Conservation (phyloP, 2,888 invertebrate genomes). For the Clostera curtula region DNA sequence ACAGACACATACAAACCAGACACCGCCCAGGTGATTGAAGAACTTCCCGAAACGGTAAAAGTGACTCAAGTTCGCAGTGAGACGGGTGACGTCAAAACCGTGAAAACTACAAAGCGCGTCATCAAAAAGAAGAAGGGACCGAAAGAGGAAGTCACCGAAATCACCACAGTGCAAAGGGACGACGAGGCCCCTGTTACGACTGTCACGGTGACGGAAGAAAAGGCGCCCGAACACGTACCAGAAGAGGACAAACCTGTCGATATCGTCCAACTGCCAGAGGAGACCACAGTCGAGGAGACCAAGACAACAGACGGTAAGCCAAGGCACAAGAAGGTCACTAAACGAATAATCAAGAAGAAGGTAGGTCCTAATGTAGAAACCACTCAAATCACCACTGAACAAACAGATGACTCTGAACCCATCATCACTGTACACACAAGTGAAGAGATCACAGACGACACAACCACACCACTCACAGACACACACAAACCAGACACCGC, state of each 20-base stretch:
- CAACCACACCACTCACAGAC: too few species aligned
- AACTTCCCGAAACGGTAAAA: constrained; percentile 3
- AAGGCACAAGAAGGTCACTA: constrained; percentile 35
- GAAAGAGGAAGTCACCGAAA: constrained; percentile 5
- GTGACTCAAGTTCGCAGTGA: constrained; percentile 7
- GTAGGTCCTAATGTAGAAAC: constrained; percentile 33
- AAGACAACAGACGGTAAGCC: constrained; percentile 27
- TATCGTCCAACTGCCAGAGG: constrained; percentile 7
- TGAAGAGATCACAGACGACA: too few species aligned
- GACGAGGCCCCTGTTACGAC: constrained; percentile 21
- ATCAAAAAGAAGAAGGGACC: constrained; percentile 3
- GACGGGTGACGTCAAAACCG: constrained; percentile 24
- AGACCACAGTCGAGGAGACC: constrained; percentile 3
- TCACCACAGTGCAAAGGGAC: constrained; percentile 19
- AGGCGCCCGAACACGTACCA: constrained; percentile 18
- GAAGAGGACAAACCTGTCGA: constrained; percentile 15
- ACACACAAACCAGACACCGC: too few species aligned
- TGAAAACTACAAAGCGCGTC: constrained; percentile 13
- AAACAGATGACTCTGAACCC: too few species aligned
- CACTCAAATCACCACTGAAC: too few species aligned
- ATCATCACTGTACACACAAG: too few species aligned
- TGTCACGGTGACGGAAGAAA: constrained; percentile 18
- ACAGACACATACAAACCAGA: constrained; percentile 3
- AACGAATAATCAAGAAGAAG: constrained; percentile 48
- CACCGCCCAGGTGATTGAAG: background rate